Conservation (phyloP, 2,113 vertebrate species). For the Serinus canaria region DNA sequence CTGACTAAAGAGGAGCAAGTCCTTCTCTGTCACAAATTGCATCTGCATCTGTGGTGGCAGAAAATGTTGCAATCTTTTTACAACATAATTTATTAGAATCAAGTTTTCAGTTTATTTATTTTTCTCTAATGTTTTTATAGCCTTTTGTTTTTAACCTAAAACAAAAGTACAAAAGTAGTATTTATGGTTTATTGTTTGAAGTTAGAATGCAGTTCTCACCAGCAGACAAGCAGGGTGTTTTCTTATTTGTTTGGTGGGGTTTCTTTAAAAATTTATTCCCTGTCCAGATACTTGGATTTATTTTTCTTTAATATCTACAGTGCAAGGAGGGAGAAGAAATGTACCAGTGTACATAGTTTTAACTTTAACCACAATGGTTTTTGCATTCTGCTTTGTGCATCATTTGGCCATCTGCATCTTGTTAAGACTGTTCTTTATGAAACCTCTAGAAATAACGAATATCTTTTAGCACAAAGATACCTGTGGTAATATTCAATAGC, state of each 20-base stretch:
- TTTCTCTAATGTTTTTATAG: conserved; percentile 42
- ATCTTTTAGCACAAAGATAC: conserved; percentile 4
- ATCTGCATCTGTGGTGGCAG: background rate
- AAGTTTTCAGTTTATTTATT: conserved; percentile 36
- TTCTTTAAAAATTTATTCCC: background rate
- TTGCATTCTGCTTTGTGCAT: conserved; percentile 18
- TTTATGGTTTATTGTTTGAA: conserved; percentile 45
- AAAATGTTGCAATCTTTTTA: conserved; percentile 38
- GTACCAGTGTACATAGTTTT: background rate
- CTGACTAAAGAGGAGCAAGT: background rate
- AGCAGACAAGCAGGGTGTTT: conserved; percentile 14
- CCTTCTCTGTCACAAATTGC: background rate
- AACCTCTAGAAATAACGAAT: conserved; percentile 28
- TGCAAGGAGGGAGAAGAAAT: background rate
- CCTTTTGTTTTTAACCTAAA: conserved; percentile 44
- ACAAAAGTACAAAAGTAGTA: conserved; percentile 31
- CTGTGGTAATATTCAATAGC: background rate
- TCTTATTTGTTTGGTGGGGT: background rate
- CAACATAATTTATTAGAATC: conserved; percentile 37
- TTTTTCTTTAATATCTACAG: background rate
- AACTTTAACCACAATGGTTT: conserved; percentile 12
- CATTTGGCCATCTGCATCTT: conserved; percentile 36
- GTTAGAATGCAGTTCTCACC: background rate
- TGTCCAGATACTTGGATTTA: background rate
- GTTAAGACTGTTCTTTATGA: conserved; percentile 35